A percentile compares a stretch with the other conserved stretches of the same genome.
Evolutionary conservation across 2,888 invertebrate species (phyloP).

Genomic region (Liodrosophila aerea): DNA sequence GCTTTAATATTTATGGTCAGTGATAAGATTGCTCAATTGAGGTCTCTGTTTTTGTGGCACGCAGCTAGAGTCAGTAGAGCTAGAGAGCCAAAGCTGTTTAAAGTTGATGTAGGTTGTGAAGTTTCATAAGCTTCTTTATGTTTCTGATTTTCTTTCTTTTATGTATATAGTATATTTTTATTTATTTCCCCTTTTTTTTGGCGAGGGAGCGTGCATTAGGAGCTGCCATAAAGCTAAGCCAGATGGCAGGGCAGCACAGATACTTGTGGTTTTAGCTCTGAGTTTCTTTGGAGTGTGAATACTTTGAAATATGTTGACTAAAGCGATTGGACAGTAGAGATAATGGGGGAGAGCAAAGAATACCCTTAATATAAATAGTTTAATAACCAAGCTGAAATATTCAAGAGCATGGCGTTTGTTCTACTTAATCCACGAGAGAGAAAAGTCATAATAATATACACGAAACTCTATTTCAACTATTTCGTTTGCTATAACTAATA

Average conservation of each 20-base stretch:
- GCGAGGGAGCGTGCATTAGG: slow-evolving; percentile 23
- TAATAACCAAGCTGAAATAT: no score
- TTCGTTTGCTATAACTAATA: no score
- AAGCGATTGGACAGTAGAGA: no score
- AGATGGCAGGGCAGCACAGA: slow-evolving; percentile 16
- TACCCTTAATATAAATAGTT: no score
- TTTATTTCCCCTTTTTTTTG: slow-evolving; percentile 18
- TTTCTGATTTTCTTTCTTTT: slow-evolving; percentile 1
- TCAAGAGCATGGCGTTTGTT: no score
- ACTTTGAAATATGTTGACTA: no score
- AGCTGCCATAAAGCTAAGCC: slow-evolving; percentile 41
- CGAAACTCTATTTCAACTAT: no score
- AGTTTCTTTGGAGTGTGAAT: neutral
- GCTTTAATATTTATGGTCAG: slow-evolving; percentile 65
- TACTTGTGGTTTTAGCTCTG: slow-evolving; percentile 5
- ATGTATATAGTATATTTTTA: slow-evolving; percentile 19
- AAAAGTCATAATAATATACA: no score
- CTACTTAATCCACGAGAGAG: no score
- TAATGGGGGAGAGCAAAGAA: no score
- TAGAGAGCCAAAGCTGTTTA: slow-evolving; percentile 45
- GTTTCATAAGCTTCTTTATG: slow-evolving; percentile 60
- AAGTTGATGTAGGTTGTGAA: slow-evolving; percentile 74
- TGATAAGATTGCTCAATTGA: slow-evolving; percentile 75
- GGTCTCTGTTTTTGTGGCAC: slow-evolving; percentile 36
- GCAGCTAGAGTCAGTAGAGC: no score